Percentiles rank a stretch among this genome's conserved stretches.
phyloP scores from a whole-genome alignment of 2,797 vertebrate species.

The Galago senegalensis region DNA sequence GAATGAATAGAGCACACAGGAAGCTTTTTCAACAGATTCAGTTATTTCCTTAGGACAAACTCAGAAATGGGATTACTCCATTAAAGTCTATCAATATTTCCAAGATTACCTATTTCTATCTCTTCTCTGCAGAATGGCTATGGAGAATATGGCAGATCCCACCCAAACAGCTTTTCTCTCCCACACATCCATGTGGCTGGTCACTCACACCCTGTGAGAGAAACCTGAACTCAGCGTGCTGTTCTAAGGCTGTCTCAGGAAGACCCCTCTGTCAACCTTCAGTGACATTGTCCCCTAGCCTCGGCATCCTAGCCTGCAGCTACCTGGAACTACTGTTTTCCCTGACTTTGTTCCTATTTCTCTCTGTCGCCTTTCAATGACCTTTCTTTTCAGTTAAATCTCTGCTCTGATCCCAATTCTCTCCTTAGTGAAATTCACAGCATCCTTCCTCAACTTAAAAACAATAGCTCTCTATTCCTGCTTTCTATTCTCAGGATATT shows the following conservation, averaged over 20 bases:
- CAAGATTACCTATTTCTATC: background rate
- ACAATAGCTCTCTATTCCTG: background rate
- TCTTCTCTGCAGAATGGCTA: background rate
- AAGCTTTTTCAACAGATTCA: background rate
- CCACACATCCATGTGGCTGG: background rate
- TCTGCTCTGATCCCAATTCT: background rate
- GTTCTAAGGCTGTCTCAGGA: background rate
- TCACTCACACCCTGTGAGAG: fast-evolving
- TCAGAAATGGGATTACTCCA: background rate
- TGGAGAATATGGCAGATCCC: background rate
- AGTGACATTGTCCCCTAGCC: fast-evolving
- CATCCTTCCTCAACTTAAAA: background rate
- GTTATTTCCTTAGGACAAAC: background rate
- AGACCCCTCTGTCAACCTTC: background rate
- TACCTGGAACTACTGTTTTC: background rate
- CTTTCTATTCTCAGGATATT: background rate
- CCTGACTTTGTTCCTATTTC: background rate
- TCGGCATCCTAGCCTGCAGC: background rate
- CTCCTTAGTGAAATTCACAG: background rate
- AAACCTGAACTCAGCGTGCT: too few relatives aligned
- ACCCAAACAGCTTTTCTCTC: background rate
- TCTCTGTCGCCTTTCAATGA: too few relatives aligned
- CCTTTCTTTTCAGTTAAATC: background rate
- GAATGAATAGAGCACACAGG: background rate
- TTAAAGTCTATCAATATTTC: background rate